Evolutionary conservation across 2,797 vertebrate genomes (phyloP), one percentile per base, ranked within the genome.

Genomic region (Parauchenoglanis punctatus): DNA sequence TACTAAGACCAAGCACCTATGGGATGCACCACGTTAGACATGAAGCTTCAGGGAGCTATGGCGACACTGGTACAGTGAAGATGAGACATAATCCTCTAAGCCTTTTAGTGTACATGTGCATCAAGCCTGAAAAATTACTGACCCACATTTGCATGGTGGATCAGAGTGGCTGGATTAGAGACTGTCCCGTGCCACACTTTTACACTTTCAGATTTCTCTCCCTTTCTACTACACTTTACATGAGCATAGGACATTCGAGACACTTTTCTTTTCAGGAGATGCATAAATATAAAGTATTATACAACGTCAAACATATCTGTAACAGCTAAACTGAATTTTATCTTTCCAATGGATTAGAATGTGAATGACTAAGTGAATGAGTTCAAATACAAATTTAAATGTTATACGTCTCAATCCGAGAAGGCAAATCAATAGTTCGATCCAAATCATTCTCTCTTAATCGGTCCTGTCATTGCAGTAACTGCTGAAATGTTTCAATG

Each of bases 41-140:
- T 72, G 15, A 54, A 88, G 20, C 44, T 54, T 80, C 52, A 28
- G n/a, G 28, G 40, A 85, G 63, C 86, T 86, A 23, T 70, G 46
- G 46, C 83, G 77, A 91, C 80, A 91, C 77, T 89, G 86, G 72
- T 86, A 87, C 76, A 91, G 10, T 91, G 87, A 92, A 91, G 54
- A 86, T 89, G 25, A 10, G 12, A 44, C 85, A 76, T 68, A 94
- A 95, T 94, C 94, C 89, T 91, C 89, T 94, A 94, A 95, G 89
- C 76, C 40, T 77, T 61, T 31, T 31, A 78, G 61, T 59, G n/a
- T 87, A 40, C 12, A 63, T 6, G 20, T 76, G 68, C 81, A 52
- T 2, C 70, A 68, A 15, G 54, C 7, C 56, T n/a, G 28, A n/a
- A 58, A 76, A 70, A 44, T 86, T 20, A 61, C 44, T 89, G 67